Evolutionary conservation across 2,797 vertebrate species (phyloP).

Genomic region (Hylomyscus alleni): DNA sequence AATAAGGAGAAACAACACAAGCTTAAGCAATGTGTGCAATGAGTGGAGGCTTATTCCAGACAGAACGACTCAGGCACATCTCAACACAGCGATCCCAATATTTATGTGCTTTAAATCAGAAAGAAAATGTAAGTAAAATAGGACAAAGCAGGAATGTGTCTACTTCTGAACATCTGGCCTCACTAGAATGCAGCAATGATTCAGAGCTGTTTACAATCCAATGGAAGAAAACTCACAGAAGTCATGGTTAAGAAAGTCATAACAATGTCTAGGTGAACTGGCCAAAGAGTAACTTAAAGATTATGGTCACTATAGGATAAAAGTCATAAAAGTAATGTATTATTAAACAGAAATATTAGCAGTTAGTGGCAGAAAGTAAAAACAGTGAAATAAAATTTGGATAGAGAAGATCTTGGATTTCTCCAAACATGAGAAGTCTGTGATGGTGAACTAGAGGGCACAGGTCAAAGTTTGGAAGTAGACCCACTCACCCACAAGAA

Average conservation of each 20-base stretch:
- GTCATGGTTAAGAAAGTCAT: conserved; percentile 33
- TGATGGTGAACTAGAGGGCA: not conserved
- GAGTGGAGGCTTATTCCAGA: conserved; percentile 25
- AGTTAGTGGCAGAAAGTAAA: conserved; percentile 30
- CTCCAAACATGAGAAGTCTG: not conserved
- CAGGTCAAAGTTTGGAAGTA: not conserved
- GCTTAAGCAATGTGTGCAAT: conserved; percentile 39
- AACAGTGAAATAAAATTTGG: conserved; percentile 49
- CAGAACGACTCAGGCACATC: conserved; percentile 46
- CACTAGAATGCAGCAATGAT: conserved; percentile 59
- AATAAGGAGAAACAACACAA: conserved; percentile 54
- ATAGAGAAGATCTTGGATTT: conserved; percentile 3
- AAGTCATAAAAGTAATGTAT: not conserved
- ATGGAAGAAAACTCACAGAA: not conserved
- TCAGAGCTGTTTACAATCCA: not conserved
- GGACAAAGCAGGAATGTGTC: conserved; percentile 48
- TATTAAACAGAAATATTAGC: conserved; percentile 41
- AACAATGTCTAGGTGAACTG: conserved; percentile 44
- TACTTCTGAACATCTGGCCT: conserved; percentile 34
- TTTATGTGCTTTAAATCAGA: conserved; percentile 63
- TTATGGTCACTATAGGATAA: conserved; percentile 17
- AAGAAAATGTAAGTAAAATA: conserved; percentile 77
- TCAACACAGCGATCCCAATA: conserved; percentile 52
- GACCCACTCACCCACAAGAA: not conserved
- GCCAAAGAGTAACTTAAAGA: conserved; percentile 37